Evolutionary conservation across 2,888 invertebrate species (phyloP), one percentile per base, ranked within the genome.

Genomic region (Dione vanillae): DNA sequence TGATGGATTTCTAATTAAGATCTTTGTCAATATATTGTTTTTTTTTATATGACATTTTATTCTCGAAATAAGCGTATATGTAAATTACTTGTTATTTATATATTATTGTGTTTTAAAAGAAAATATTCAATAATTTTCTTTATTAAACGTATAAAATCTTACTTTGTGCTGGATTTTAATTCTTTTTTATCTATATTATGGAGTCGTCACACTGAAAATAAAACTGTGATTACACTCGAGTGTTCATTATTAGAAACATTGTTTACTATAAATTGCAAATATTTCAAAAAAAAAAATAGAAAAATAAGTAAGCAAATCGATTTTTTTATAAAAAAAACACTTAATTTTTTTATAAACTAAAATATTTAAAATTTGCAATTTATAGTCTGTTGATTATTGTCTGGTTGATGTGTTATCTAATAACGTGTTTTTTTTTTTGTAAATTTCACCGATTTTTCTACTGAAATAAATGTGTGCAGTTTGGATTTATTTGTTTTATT

Each of bases 381-480:
- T 35, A 35, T 62, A 54, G 10, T 64, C 47, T 69, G 65, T 69
- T 64, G n/a, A 5, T 49, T 67, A 20, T 41, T 59, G 10, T 54
- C 52, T 35, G 54, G 54, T 54, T 56, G 37, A 56, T 56, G 37
- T 56, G 16, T 16, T 56, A 16, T 16, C 16, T n/a, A 37, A 27
- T 16, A 16, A 35, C n/a, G 8, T 56, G 37, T 66, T 41, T 41
- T 54, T 65, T 51, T 27, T 41, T 40, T 69, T 65, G 35, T 65
- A 70, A 70, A 64, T 64, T 66, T 61, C 66, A 71, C 68, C 68
- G 37, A 69, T 76, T 84, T 74, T 85, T 84, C 72, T 85, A 85
- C 84, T 85, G 84, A 89, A 56, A 81, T 89, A 88, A 87, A 86
- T 78, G 80, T 84, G 82, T 86, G 84, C 82, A 80, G 82, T 85